Evolutionary conservation across 2,113 vertebrate genomes (phyloP).

Genomic region (Tonatia bakeri): DNA sequence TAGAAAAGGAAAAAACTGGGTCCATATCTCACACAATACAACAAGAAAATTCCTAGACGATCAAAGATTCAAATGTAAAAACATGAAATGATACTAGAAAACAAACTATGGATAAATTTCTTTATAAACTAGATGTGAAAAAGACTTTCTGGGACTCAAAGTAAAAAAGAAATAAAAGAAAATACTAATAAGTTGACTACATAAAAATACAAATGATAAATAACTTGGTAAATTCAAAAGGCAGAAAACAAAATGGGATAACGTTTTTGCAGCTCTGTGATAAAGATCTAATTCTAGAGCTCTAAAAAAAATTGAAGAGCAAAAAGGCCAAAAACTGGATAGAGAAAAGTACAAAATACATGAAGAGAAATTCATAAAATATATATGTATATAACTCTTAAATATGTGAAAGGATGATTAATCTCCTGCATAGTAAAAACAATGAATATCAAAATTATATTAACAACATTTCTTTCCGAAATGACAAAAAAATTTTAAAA

Average conservation of each 20-base stretch:
- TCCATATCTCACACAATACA: background rate
- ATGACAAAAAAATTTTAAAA: background rate
- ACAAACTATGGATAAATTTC: background rate
- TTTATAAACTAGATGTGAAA: background rate
- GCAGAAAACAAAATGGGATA: background rate
- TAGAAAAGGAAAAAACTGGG: background rate
- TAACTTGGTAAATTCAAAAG: background rate
- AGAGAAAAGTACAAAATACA: background rate
- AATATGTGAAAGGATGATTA: background rate
- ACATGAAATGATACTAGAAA: background rate
- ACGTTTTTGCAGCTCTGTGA: background rate
- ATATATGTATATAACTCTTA: background rate
- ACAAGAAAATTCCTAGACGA: background rate
- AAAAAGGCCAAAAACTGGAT: background rate
- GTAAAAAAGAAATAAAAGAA: background rate
- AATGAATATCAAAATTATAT: background rate
- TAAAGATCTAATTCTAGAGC: background rate
- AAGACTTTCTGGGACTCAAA: background rate
- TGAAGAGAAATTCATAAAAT: background rate
- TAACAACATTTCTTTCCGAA: background rate
- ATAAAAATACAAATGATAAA: background rate
- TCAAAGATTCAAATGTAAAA: background rate
- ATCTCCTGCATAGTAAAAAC: background rate
- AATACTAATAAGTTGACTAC: background rate
- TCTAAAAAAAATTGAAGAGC: background rate